These are phyloP conservation scores for Phenacoccus solenopsis DNA, from an alignment of 1,140 invertebrate species.

Conservation along the genomic window DNA sequence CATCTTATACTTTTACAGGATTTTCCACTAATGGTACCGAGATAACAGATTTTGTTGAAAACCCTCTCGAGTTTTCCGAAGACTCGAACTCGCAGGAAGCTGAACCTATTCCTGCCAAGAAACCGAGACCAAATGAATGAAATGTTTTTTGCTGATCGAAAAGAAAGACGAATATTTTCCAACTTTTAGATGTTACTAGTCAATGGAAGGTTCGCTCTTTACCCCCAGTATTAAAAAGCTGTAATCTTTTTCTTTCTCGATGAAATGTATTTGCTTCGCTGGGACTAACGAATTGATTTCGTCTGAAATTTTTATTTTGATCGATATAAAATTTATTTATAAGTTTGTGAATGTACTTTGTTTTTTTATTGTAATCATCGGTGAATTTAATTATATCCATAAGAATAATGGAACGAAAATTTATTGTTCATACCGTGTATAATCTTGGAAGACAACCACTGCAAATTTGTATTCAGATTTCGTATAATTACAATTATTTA, in stretches of 20 bases:
- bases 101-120: slow-evolving; percentile 58
- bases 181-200: not conserved
- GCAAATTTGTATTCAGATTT: no score
- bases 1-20: no score
- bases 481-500: no score
- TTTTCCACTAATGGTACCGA: slow-evolving; percentile 81
- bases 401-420: not conserved
- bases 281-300: not conserved
- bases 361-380: not conserved
- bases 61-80: slow-evolving; percentile 71
- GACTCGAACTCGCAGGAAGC: slow-evolving; percentile 80
- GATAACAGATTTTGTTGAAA: slow-evolving; percentile 63
- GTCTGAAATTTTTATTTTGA: not conserved
- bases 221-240: not conserved
- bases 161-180: not conserved
- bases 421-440: not conserved
- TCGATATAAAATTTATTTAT: not conserved
- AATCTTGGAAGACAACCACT: no score
- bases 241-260: no score
- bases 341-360: not conserved
- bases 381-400: not conserved
- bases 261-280: no score
- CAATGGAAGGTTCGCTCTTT: not conserved
- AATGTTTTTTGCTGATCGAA: no score
- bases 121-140: slow-evolving; percentile 50